These are phyloP conservation scores for Archegozetes longisetosus DNA, from an alignment of 1,140 invertebrate species.

Conservation along the genomic window DNA sequence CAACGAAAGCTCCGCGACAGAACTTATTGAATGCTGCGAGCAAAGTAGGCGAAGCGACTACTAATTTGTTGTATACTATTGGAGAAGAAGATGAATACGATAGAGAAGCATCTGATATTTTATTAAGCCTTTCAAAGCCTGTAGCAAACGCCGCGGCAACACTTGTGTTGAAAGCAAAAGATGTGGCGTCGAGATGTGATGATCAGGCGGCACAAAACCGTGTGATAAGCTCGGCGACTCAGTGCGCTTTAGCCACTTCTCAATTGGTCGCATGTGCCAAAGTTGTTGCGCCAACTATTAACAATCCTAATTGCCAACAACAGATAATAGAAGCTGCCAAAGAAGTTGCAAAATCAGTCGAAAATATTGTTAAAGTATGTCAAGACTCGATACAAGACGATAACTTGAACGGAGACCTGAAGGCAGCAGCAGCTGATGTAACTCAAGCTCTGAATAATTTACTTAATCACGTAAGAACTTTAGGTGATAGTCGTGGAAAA, in stretches of 20 bases:
- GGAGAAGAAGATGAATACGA: slow-evolving; percentile 67
- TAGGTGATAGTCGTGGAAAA: slow-evolving; percentile 30
- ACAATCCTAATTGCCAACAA: slow-evolving; percentile 79
- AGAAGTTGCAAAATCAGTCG: slow-evolving; percentile 80
- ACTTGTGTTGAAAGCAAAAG: slow-evolving; percentile 83
- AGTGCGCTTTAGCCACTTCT: slow-evolving; percentile 90
- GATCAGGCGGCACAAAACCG: slow-evolving; percentile 47
- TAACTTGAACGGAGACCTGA: slow-evolving; percentile 54
- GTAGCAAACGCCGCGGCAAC: slow-evolving; percentile 93
- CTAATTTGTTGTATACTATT: slow-evolving; percentile 80
- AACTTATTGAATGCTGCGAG: slow-evolving; percentile 83
- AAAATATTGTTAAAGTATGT: slow-evolving; percentile 70
- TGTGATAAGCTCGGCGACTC: slow-evolving; percentile 84
- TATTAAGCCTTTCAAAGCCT: slow-evolving; percentile 76
- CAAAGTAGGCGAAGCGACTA: slow-evolving; percentile 85
- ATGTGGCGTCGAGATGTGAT: slow-evolving; percentile 67
- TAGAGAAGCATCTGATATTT: slow-evolving; percentile 48
- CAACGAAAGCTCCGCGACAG: slow-evolving; percentile 78
- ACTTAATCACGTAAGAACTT: slow-evolving; percentile 55
- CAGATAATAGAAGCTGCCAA: slow-evolving; percentile 81
- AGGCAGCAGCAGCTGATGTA: slow-evolving; percentile 68
- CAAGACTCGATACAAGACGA: slow-evolving; percentile 22
- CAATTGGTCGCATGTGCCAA: slow-evolving; percentile 95
- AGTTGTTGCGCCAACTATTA: slow-evolving; percentile 52
- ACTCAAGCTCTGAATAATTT: slow-evolving; percentile 75